Conservation (phyloP, 2,797 vertebrate species). For the Enteromius argenteus region DNA sequence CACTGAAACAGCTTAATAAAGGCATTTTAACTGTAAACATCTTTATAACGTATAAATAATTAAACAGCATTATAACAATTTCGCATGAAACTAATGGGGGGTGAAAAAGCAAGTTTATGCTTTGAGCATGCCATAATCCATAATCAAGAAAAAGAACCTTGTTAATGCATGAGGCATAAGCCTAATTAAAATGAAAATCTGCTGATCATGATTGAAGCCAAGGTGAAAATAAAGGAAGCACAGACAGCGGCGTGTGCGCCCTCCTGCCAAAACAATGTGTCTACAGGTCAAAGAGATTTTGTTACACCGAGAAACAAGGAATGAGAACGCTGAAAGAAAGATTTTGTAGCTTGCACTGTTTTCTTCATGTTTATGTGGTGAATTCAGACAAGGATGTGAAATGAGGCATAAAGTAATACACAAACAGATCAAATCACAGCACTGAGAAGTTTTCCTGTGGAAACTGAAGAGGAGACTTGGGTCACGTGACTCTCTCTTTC, state of each 20-base stretch:
- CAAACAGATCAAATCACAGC: neutral
- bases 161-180: conserved; percentile 9
- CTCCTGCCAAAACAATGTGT: neutral
- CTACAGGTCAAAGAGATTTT: conserved; percentile 4
- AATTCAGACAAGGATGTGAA: conserved; percentile 14
- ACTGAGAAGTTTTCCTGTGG: neutral
- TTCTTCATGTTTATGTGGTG: neutral
- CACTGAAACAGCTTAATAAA: conserved; percentile 34
- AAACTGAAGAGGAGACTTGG: neutral
- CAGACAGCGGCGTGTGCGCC: neutral
- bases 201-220: conserved; percentile 20
- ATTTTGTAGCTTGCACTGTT: neutral
- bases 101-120: conserved; percentile 21
- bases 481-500: neutral
- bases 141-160: conserved; percentile 32
- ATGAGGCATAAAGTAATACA: neutral
- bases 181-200: conserved; percentile 39
- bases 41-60: conserved; percentile 39
- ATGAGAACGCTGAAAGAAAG: neutral
- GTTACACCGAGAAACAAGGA: neutral
- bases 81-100: neutral
- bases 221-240: conserved; percentile 17
- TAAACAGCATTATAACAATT: conserved; percentile 23
- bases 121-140: conserved; percentile 22
- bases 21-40: conserved; percentile 44